Evolutionary conservation across 53 echinoderm and acorn worm species (phyloP), one percentile per base, ranked within the genome.

Genomic region (Luidia sarsii): DNA sequence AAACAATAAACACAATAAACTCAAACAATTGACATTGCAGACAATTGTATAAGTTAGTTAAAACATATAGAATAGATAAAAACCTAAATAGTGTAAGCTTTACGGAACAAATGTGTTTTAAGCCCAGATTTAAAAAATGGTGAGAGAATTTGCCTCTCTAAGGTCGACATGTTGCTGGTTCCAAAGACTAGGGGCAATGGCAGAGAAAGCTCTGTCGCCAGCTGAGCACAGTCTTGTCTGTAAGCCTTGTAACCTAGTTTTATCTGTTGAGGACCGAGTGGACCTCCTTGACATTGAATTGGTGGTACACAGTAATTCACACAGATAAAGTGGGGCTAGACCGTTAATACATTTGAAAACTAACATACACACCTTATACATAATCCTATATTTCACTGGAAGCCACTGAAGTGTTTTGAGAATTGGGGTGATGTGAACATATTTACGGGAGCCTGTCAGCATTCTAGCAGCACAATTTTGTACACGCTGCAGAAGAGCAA

Each of bases 321-420:
- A 57, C 3, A 57, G 57, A 57, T 57, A 57, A 57, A 6, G 23
- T 2, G 23, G 57, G 2, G 57, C 57, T 57, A 57, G 23, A 57
- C 57, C 28, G 23, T 57, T 57, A 11, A 57, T 57, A 57, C 57
- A 57, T 57, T 57, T 57, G 24, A 20, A 57, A 57, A 57, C 57
- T 27, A 57, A 28, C 57, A 57, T 4, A 57, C 57, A 57, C 6
- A 57, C 28, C 29, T 46, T 48, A 29, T 68, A 65, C 22, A 65
- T 39, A n/a, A 65, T 65, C 4, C 65, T n/a, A 38, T 65, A 65
- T 2, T 39, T 65, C 25, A 65, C 21, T 3, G 65, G 65, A 65
- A 65, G 56, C 56, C 22, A 56, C 9, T 38, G 39, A 5, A 65
- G 41, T 39, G 27, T 65, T 22, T 11, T 65, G 15, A 63, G 63